Conservation (phyloP, 2,888 invertebrate genomes). For the Petrophora chlorosata region DNA sequence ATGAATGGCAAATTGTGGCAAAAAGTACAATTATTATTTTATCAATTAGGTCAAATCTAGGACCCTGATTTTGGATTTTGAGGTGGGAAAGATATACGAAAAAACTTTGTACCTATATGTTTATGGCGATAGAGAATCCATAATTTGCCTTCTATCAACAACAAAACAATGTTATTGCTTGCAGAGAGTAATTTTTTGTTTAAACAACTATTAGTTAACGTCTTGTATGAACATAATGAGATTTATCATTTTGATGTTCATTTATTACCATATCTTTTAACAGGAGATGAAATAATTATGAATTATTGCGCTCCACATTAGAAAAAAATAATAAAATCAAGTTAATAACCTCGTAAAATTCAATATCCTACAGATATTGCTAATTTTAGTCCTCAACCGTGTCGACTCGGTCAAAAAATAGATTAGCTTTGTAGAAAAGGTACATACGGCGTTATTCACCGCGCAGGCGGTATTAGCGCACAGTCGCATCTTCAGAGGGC, state of each 20-base stretch:
- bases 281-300: slow-evolving; percentile 22
- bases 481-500: slow-evolving; percentile 81
- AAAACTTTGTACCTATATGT: too few relatives aligned
- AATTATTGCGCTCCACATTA: slow-evolving; percentile 15
- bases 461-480: slow-evolving; percentile 75
- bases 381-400: slow-evolving; percentile 20
- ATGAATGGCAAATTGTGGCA: too few relatives aligned
- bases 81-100: too few relatives aligned
- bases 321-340: slow-evolving; percentile 18
- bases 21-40: too few relatives aligned
- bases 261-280: slow-evolving; percentile 22
- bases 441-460: slow-evolving; percentile 63
- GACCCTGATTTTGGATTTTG: too few relatives aligned
- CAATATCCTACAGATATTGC: slow-evolving; percentile 19
- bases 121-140: too few relatives aligned
- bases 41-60: too few relatives aligned
- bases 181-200: too few relatives aligned
- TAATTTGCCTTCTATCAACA: too few relatives aligned
- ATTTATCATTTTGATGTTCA: slow-evolving; percentile 9
- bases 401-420: slow-evolving; percentile 26
- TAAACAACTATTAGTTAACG: neutral
- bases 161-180: too few relatives aligned
- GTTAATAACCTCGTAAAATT: slow-evolving; percentile 17
- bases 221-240: slow-evolving; percentile 12
- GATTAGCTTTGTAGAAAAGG: slow-evolving; percentile 38